These are phyloP conservation scores for Spermophilus dauricus DNA, from an alignment of 2,113 vertebrate species.

Conservation along the genomic window DNA sequence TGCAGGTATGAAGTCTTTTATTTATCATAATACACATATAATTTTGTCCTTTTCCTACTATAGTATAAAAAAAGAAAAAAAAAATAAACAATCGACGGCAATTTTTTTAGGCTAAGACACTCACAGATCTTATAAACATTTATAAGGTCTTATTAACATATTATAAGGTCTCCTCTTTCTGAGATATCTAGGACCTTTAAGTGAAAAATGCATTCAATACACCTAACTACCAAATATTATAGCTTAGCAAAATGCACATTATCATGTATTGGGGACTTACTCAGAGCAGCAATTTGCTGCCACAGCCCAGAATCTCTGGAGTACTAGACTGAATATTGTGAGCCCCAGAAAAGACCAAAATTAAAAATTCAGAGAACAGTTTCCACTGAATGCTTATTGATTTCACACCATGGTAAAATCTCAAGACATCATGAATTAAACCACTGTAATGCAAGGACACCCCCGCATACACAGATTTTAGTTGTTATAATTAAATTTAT, in stretches of 20 bases:
- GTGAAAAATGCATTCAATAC: background rate
- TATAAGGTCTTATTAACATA: background rate
- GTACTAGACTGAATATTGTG: too few species aligned
- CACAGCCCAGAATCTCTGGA: too few species aligned
- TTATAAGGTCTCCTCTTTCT: background rate
- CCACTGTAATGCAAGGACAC: too few species aligned
- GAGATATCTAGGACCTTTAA: background rate
- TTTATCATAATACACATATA: background rate
- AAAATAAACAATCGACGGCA: fast-evolving
- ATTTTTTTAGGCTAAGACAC: background rate
- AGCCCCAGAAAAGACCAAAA: background rate
- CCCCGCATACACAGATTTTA: background rate
- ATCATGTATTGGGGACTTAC: background rate
- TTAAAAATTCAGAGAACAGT: background rate
- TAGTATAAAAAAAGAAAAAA: background rate
- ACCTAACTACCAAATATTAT: background rate
- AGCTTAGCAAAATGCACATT: background rate
- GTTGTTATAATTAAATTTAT: background rate
- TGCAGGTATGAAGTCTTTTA: background rate
- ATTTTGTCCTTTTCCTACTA: background rate
- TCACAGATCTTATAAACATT: background rate
- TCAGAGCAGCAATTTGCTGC: too few species aligned
- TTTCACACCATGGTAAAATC: background rate
- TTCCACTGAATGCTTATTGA: background rate
- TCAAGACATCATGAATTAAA: background rate